Evolutionary conservation across 2,113 vertebrate species (phyloP).

Genomic region (Cervus canadensis): DNA sequence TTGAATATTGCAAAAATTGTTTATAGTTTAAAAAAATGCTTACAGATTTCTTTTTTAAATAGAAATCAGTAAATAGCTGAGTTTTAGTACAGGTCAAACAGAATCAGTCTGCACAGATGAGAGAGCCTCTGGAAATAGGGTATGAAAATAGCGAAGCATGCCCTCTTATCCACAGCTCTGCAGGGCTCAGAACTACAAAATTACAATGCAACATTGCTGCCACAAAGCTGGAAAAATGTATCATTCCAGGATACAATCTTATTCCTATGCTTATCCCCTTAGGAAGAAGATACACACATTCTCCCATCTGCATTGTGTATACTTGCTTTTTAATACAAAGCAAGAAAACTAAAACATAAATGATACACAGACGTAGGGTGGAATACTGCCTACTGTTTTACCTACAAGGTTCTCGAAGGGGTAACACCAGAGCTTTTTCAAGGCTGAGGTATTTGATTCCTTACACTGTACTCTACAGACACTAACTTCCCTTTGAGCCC

Average conservation of each 20-base stretch:
- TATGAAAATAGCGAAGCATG: accelerated
- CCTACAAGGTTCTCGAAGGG: not conserved
- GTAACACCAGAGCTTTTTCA: not conserved
- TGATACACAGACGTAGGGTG: not conserved
- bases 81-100: not conserved
- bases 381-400: not conserved
- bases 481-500: not conserved
- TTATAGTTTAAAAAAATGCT: not conserved
- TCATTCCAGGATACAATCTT: not conserved
- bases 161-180: not conserved
- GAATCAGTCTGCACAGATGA: not conserved
- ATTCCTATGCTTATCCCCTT: not conserved
- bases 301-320: not conserved
- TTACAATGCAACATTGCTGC: too few relatives aligned
- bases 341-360: not conserved
- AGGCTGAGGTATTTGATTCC: not conserved
- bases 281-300: not conserved
- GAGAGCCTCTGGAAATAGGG: accelerated
- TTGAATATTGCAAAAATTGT: not conserved
- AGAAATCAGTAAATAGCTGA: not conserved
- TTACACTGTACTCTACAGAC: not conserved
- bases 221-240: not conserved
- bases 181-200: not conserved
- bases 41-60: not conserved
- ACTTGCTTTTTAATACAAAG: not conserved